Base-by-base conservation (phyloP, 2,888 invertebrate genomes). In the Notodonta dromedarius region DNA sequence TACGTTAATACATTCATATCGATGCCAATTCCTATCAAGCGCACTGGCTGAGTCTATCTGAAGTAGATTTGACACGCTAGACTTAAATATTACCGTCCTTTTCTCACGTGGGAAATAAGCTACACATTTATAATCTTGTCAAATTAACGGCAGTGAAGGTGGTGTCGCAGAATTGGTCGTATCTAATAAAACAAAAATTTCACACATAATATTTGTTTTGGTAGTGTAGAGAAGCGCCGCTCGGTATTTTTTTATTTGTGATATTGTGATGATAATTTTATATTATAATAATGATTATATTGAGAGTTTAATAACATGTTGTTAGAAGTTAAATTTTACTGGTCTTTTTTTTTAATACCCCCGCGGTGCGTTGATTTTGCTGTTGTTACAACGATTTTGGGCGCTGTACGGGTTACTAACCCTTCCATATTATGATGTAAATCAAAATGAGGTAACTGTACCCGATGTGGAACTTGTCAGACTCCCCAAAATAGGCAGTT, bases 241-340 rank as follows among this genome's bases (percentile, higher is more conserved):
- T 85, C 80, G 82, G 85, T 88, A 86, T 91, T 89, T 90, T 82
- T 89, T 91, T 82, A 84, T 92, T 92, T 92, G 92, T 92, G 93
- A 92, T 92, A 93, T 90, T 89, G 74, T 76, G 87, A 88, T 86
- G 84, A 88, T 91, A 89, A 90, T 91, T 91, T 91, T 91, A 87
- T 90, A 84, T 24, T 24, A 16, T 42, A 42, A 42, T 42, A 11
- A 42, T 87, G 84, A 86, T 80, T 74, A 24, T 24, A 78, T 83
- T 90, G 90, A 92, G 90, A 91, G 89, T 92, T 89, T 91, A 90
- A 87, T 81, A 84, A 84, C 80, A 82, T 85, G 89, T 91, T 91
- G 86, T 88, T 87, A 87, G 80, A 85, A 73, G 83, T 87, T 83
- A 90, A 89, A 91, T 89, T 88, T 84, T 85, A 87, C 86, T 83